phyloP scores from a whole-genome alignment of 2,888 invertebrate genomes.

The Ormyrus labotus region DNA sequence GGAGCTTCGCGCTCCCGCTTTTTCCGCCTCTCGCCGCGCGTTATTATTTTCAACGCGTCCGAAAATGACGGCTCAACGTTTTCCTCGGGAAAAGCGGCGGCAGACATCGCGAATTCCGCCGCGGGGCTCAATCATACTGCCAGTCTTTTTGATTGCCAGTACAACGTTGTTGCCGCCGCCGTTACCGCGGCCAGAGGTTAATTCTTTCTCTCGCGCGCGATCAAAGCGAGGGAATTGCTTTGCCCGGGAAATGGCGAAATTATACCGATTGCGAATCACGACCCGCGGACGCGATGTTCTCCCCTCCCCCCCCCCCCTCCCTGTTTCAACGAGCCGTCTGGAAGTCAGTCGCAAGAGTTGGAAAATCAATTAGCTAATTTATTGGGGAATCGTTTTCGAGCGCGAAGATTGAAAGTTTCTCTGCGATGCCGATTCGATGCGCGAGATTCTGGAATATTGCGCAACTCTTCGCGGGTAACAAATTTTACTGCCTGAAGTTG shows the following conservation, averaged over 20 bases:
- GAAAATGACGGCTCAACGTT: slow-evolving; percentile 34
- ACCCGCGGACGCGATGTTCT: too few relatives aligned
- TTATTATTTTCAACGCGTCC: slow-evolving; percentile 41
- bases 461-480: too few relatives aligned
- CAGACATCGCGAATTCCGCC: slow-evolving; percentile 29
- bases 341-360: too few relatives aligned
- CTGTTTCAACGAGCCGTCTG: too few relatives aligned
- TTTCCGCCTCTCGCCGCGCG: neutral
- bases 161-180: neutral
- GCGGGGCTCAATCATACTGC: slow-evolving; percentile 50
- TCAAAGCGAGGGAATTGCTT: slow-evolving; percentile 23
- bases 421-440: too few relatives aligned
- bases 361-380: too few relatives aligned
- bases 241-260: slow-evolving; percentile 26
- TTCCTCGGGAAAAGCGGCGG: slow-evolving; percentile 9
- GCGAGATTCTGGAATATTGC: too few relatives aligned
- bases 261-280: slow-evolving; percentile 29
- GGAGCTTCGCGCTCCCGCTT: too few relatives aligned
- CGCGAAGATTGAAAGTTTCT: too few relatives aligned
- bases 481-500: too few relatives aligned
- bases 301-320: too few relatives aligned
- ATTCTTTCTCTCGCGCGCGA: slow-evolving; percentile 28
- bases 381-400: too few relatives aligned
- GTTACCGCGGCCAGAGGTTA: slow-evolving; percentile 3
- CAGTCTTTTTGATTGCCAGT: slow-evolving; percentile 52